Evolutionary conservation across 2,797 vertebrate species (phyloP).

Genomic region (Chelmon rostratus): DNA sequence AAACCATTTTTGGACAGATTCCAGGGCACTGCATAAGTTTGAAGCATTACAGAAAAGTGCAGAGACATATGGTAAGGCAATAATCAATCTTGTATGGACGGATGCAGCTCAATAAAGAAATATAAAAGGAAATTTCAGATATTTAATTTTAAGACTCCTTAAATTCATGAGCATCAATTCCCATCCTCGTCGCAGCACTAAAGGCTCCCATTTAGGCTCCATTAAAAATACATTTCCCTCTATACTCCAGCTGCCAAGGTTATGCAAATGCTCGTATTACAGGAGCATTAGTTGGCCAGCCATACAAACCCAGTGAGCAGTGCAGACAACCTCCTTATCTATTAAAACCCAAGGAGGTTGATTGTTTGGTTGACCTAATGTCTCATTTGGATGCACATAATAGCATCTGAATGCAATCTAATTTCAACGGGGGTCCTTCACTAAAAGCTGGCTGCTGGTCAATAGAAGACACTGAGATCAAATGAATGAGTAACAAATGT

Average conservation of each 20-base stretch:
- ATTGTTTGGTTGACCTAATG: conserved; percentile 75
- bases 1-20: conserved; percentile 65
- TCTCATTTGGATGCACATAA: conserved; percentile 72
- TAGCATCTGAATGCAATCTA: conserved; percentile 64
- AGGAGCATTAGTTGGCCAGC: conserved; percentile 53
- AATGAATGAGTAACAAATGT: conserved; percentile 53
- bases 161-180: conserved; percentile 69
- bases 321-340: conserved; percentile 64
- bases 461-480: conserved; percentile 37
- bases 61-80: conserved; percentile 34
- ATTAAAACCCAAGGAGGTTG: conserved; percentile 68
- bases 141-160: conserved; percentile 67
- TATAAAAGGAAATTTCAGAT: conserved; percentile 53
- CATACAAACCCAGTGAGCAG: conserved; percentile 49
- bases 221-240: conserved; percentile 80
- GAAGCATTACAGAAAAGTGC: conserved; percentile 39
- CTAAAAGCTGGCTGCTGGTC: conserved; percentile 65
- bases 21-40: conserved; percentile 46
- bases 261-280: conserved; percentile 74
- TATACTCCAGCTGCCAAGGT: conserved; percentile 66
- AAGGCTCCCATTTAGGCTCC: conserved; percentile 75
- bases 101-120: conserved; percentile 52
- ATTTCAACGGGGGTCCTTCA: conserved; percentile 58
- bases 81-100: conserved; percentile 53
- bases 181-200: conserved; percentile 57